These are phyloP conservation scores for Holacanthus passer DNA, from an alignment of 2,113 vertebrate species.

Conservation along the genomic window DNA sequence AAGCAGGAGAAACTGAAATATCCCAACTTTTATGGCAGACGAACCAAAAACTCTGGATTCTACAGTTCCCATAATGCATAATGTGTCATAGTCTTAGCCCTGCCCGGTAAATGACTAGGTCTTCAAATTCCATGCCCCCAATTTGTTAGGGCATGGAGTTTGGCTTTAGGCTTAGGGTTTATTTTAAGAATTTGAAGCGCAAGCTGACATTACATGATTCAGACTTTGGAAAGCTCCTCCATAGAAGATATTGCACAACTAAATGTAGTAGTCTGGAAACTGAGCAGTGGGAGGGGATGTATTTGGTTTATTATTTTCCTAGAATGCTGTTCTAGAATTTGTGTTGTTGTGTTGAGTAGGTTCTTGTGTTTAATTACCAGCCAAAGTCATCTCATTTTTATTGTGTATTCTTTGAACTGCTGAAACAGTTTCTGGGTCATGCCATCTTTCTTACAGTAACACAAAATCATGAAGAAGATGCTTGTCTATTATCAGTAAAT, in stretches of 20 bases:
- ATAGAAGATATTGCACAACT: too few relatives aligned
- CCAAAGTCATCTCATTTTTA: background rate
- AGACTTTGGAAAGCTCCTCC: background rate
- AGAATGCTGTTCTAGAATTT: background rate
- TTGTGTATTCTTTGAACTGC: background rate
- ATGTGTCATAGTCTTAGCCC: too few relatives aligned
- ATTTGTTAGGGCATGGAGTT: too few relatives aligned
- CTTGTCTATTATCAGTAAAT: slow-evolving; percentile 6
- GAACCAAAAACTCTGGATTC: background rate
- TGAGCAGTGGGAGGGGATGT: background rate
- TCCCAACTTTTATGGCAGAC: background rate
- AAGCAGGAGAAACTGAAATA: background rate
- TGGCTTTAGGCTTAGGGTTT: too few relatives aligned
- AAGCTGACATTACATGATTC: background rate
- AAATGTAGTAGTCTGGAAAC: background rate
- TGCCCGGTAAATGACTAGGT: too few relatives aligned
- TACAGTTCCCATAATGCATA: too few relatives aligned
- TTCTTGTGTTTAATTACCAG: background rate
- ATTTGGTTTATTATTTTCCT: background rate
- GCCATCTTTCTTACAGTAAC: background rate
- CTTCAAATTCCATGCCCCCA: too few relatives aligned
- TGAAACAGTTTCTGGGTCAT: background rate
- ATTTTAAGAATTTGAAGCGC: too few relatives aligned
- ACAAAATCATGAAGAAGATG: background rate
- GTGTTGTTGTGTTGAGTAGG: background rate